These are phyloP conservation scores for Conger conger DNA, from an alignment of 2,113 vertebrate species.

Conservation along the genomic window DNA sequence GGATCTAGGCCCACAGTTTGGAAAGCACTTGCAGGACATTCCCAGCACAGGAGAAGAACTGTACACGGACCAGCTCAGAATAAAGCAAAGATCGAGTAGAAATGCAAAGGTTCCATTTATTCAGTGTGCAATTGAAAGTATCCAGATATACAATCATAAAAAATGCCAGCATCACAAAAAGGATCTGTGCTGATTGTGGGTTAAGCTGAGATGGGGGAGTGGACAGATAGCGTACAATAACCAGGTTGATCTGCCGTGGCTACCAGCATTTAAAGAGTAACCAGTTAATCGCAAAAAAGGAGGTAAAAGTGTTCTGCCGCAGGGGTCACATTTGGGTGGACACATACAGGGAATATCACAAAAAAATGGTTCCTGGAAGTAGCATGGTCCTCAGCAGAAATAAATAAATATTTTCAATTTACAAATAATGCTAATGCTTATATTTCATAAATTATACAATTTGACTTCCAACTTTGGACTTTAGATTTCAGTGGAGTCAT, in stretches of 20 bases:
- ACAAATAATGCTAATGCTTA: no score
- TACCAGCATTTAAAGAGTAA: background rate
- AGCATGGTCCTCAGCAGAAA: no score
- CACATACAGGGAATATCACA: no score
- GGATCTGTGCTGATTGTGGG: background rate
- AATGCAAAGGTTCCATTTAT: constrained; percentile 53
- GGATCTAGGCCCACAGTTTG: no score
- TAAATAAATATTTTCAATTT: no score
- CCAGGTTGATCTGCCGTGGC: constrained; percentile 4
- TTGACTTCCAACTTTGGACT: no score
- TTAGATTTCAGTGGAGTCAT: no score
- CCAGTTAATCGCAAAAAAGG: background rate
- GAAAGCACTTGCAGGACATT: background rate
- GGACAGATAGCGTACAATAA: background rate
- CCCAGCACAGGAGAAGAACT: background rate
- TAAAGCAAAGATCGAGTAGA: background rate
- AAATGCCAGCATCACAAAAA: constrained; percentile 31
- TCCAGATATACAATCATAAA: constrained; percentile 36
- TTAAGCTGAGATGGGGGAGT: background rate
- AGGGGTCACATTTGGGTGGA: background rate
- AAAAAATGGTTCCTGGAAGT: no score
- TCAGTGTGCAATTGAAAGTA: constrained; percentile 39
- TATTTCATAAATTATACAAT: no score
- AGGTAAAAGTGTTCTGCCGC: background rate
- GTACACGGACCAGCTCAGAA: background rate